Evolutionary conservation across 1,140 invertebrate species (phyloP), one percentile per base, ranked within the genome.

Genomic region (Aphelenchoides besseyi): DNA sequence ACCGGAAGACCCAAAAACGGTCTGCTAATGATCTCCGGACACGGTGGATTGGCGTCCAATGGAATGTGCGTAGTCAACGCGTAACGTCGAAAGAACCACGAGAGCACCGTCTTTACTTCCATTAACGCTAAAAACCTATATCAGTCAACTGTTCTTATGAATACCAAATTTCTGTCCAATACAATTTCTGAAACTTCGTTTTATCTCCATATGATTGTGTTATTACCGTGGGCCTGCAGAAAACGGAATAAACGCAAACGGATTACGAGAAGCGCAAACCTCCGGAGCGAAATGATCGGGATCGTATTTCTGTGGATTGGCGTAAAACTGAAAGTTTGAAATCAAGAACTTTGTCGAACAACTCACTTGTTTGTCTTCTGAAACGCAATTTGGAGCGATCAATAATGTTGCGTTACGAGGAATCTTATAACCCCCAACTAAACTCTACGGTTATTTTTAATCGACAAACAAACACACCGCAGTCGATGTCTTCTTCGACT

Each of bases 251-350:
- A 86, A 89, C 8, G 91, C 89, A 85, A 91, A 93, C 57, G 92
- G 92, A 79, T 93, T 91, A 48, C 92, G 88, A 62, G 89, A 88
- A 3, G 88, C 87, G 2, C 88, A 88, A 68, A 90, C 91, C 75
- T 92, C 91, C 0, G 91, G 90, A 29, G 91, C 82, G 86, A 93
- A 93, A 80, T 92, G 90, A 80, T 93, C 91, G 0, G 92, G 92
- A 80, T 93, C 86, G 82, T 92, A 93, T n/a, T 87, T 86, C 28
- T 91, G 87, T 0, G 92, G 92, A 79, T 93, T 89, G 28, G 89
- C 88, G 79, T 90, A 93, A 75, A 90, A 87, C 64, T 90, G 89
- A 5, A 88, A 84, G 64, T 8, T 8, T 59, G 91, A 89, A 85
- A 94, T 92, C 35, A 92, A 84, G 74, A 89, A 88, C 80, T 88